phyloP scores from a whole-genome alignment of 2,888 invertebrate genomes.

The Tanaodytes sp. region DNA sequence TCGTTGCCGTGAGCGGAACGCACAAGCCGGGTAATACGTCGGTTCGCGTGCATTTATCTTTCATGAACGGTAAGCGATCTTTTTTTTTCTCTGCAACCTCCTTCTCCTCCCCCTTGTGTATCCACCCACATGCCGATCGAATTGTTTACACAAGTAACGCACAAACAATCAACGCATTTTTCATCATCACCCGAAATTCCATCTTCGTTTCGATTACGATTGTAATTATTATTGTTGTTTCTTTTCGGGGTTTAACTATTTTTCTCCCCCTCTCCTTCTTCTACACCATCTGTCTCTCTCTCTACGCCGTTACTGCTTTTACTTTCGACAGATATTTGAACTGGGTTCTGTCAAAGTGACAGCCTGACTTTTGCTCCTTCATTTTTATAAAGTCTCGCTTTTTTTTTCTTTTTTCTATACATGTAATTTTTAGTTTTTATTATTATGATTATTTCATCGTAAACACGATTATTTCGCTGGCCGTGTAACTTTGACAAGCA shows the following conservation, averaged over 20 bases:
- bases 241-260: too few species aligned
- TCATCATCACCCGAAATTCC: too few species aligned
- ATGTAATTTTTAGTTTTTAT: background rate
- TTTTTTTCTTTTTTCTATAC: background rate
- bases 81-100: background rate
- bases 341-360: constrained; percentile 29
- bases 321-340: constrained; percentile 26
- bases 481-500: too few species aligned
- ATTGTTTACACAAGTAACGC: too few species aligned
- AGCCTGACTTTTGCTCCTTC: constrained; percentile 7
- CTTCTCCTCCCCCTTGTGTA: background rate
- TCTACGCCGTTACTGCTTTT: too few species aligned
- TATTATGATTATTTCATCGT: too few species aligned
- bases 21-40: background rate
- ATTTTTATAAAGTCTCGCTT: background rate
- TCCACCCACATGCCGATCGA: background rate
- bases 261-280: too few species aligned
- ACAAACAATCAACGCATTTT: too few species aligned
- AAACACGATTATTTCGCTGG: background rate
- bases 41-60: constrained; percentile 1
- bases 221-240: too few species aligned
- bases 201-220: too few species aligned
- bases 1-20: too few species aligned
- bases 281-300: too few species aligned
- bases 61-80: constrained; percentile 16